These are phyloP conservation scores for Eristalis pertinax DNA, from an alignment of 2,888 invertebrate genomes.

Conservation along the genomic window DNA sequence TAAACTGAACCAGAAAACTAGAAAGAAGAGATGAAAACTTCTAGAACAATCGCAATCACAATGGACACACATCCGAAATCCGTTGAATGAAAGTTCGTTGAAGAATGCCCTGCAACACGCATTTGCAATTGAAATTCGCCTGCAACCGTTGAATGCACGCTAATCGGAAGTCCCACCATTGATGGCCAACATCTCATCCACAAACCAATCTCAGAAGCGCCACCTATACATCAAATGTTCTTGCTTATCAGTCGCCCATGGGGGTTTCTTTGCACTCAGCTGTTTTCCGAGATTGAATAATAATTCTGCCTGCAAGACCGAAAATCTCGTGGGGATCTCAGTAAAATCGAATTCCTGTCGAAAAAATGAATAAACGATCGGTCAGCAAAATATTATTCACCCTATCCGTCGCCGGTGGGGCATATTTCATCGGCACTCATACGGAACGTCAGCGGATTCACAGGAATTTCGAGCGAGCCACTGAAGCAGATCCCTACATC, in stretches of 20 bases:
- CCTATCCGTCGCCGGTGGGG: conserved; percentile 77
- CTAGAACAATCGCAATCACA: no score
- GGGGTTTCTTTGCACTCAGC: conserved; percentile 31
- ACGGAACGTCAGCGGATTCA: conserved; percentile 74
- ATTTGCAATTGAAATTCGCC: no score
- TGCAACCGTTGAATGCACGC: no score
- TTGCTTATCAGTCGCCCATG: neutral
- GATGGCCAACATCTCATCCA: neutral
- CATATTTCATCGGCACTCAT: conserved; percentile 76
- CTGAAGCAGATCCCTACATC: conserved; percentile 41
- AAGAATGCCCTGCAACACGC: no score
- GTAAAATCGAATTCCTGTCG: neutral
- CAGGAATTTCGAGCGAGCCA: conserved; percentile 30
- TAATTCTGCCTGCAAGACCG: neutral
- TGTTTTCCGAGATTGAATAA: conserved; percentile 44
- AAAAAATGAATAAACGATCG: conserved; percentile 57
- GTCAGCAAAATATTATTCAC: conserved; percentile 68
- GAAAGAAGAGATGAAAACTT: no score
- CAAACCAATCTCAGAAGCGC: neutral
- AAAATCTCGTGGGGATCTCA: neutral
- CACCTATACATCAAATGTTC: conserved; percentile 1
- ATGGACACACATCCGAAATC: no score
- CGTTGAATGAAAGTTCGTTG: no score
- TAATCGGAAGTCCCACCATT: no score
- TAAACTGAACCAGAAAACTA: no score